These are phyloP conservation scores for Mohoua ochrocephala DNA, from an alignment of 2,113 vertebrate genomes.

Conservation along the genomic window DNA sequence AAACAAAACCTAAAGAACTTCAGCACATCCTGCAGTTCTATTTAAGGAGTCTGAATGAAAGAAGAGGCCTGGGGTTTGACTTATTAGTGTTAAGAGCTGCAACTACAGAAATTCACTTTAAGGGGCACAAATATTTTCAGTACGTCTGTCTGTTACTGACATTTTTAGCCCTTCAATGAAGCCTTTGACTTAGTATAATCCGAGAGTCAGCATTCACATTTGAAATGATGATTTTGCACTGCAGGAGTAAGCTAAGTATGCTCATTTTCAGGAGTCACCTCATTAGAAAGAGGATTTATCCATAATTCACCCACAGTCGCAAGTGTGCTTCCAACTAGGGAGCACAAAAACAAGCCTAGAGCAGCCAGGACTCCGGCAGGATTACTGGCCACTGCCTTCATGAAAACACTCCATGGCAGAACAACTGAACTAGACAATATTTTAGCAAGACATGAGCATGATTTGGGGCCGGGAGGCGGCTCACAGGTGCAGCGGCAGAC, in stretches of 20 bases:
- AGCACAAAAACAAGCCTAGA: not conserved
- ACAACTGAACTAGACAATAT: too few relatives aligned
- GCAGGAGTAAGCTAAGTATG: not conserved
- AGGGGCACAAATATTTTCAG: not conserved
- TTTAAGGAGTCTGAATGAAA: not conserved
- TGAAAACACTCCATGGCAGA: not conserved
- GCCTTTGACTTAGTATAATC: not conserved
- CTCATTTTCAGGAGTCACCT: not conserved
- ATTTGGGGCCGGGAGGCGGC: accelerated
- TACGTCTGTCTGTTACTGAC: not conserved
- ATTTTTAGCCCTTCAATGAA: not conserved
- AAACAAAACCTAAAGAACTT: not conserved
- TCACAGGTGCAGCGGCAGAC: not conserved
- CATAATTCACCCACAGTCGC: not conserved
- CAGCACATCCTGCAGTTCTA: not conserved
- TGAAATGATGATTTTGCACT: not conserved
- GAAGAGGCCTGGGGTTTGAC: not conserved
- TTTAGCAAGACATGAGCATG: not conserved
- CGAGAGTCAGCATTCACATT: not conserved
- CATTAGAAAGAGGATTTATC: not conserved
- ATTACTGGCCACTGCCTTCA: not conserved
- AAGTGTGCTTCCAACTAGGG: not conserved
- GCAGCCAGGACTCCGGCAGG: not conserved
- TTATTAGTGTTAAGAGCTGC: not conserved
- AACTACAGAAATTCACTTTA: not conserved